Conservation (phyloP, 2,113 vertebrate species). For the Bos javanicus region DNA sequence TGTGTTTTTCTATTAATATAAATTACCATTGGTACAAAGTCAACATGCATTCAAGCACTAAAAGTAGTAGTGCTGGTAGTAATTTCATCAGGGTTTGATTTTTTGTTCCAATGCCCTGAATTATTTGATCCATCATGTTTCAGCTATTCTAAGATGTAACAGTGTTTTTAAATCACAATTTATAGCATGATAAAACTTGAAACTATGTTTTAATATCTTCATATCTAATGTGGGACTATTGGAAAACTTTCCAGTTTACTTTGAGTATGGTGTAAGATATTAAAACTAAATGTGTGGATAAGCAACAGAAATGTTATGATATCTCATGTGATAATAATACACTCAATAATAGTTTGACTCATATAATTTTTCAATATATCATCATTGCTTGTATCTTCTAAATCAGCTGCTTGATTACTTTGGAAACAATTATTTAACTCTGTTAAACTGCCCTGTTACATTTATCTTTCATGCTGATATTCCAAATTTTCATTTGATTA, state of each 20-base stretch:
- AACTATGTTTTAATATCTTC: not conserved
- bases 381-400: not conserved
- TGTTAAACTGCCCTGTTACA: not conserved
- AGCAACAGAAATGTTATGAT: not conserved
- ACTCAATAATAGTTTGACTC: not conserved
- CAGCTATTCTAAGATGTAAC: not conserved
- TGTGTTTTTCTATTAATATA: not conserved
- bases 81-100: not conserved
- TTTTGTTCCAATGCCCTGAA: not conserved
- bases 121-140: constrained; percentile 27
- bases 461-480: constrained; percentile 21
- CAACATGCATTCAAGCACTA: not conserved
- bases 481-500: constrained; percentile 3
- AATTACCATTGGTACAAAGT: not conserved
- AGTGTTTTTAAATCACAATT: not conserved
- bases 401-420: not conserved
- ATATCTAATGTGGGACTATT: not conserved
- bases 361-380: constrained; percentile 14
- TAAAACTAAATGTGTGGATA: constrained; percentile 1
- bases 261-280: not conserved
- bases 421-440: constrained; percentile 29
- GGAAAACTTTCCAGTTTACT: not conserved
- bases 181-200: not conserved
- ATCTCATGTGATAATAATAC: not conserved
- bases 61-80: not conserved